These are phyloP conservation scores for Coenonympha glycerion DNA, from an alignment of 2,888 invertebrate genomes.

Conservation along the genomic window DNA sequence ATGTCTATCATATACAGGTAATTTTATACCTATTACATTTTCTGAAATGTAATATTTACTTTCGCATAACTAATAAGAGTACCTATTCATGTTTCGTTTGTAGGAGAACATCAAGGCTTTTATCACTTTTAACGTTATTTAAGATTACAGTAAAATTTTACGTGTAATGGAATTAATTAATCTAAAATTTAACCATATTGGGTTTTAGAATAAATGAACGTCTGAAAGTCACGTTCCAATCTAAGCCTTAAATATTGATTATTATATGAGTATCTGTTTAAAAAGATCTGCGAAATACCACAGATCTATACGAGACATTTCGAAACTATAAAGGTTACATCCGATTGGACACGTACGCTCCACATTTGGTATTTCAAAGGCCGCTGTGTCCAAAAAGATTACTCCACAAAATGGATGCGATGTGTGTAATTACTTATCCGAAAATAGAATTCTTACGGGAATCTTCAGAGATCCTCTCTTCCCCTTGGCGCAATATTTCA, in stretches of 20 bases:
- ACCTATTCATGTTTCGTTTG: too few relatives aligned
- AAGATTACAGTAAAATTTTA: too few relatives aligned
- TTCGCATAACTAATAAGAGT: background rate
- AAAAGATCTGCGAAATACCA: slow-evolving; percentile 2
- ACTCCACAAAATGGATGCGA: slow-evolving; percentile 21
- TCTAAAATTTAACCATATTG: too few relatives aligned
- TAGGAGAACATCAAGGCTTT: too few relatives aligned
- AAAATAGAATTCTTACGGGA: slow-evolving; percentile 26
- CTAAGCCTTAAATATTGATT: too few relatives aligned
- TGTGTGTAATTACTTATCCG: slow-evolving; percentile 29
- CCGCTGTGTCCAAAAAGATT: slow-evolving; percentile 15
- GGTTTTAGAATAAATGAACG: too few relatives aligned
- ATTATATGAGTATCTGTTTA: too few relatives aligned
- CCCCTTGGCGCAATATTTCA: slow-evolving; percentile 31
- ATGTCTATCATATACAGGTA: slow-evolving; percentile 5
- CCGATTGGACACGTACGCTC: slow-evolving; percentile 7
- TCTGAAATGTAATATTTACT: background rate
- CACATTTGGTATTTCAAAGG: slow-evolving; percentile 16
- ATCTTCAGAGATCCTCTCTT: slow-evolving; percentile 21
- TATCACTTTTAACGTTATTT: too few relatives aligned
- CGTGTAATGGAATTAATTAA: too few relatives aligned
- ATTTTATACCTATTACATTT: background rate
- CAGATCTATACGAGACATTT: background rate
- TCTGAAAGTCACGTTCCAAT: too few relatives aligned
- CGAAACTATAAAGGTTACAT: slow-evolving; percentile 7